These are phyloP conservation scores for Cyrtorhinus lividipennis DNA, from an alignment of 1,140 invertebrate genomes.

Conservation along the genomic window DNA sequence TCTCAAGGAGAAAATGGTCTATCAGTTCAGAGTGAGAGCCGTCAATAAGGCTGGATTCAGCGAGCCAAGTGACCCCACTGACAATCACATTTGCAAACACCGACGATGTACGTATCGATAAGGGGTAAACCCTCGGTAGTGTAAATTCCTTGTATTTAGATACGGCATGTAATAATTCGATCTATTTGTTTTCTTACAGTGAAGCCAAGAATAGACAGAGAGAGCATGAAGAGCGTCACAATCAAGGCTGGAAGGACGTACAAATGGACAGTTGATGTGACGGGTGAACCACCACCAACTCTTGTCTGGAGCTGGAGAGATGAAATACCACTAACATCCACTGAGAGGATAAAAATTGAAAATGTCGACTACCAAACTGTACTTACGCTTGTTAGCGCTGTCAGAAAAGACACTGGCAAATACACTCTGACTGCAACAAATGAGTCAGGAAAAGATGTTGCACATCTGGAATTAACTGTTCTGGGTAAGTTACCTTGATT, in stretches of 20 bases:
- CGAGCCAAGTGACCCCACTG: conserved; percentile 78
- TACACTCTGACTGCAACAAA: conserved; percentile 84
- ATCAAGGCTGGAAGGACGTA: conserved; percentile 81
- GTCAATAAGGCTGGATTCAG: conserved; percentile 81
- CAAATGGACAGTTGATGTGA: conserved; percentile 83
- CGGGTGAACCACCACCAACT: conserved; percentile 74
- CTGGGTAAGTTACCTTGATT: conserved; percentile 47
- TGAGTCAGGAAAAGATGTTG: conserved; percentile 71
- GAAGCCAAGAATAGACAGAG: conserved; percentile 82
- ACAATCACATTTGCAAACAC: conserved; percentile 85
- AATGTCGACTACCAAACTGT: conserved; percentile 85
- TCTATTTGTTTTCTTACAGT: too few relatives aligned
- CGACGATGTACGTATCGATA: conserved; percentile 78
- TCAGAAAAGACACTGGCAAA: conserved; percentile 76
- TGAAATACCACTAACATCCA: conserved; percentile 60
- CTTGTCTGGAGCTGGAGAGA: conserved; percentile 76
- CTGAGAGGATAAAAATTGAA: conserved; percentile 76
- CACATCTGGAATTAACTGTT: conserved; percentile 82
- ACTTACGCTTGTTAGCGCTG: conserved; percentile 65
- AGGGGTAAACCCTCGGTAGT: too few relatives aligned
- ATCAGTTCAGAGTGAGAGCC: conserved; percentile 82
- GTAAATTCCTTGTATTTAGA: too few relatives aligned
- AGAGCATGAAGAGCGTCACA: conserved; percentile 68
- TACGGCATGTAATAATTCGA: too few relatives aligned
- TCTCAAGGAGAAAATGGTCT: conserved; percentile 83